Percentiles rank a stretch among this genome's conserved stretches.
Evolutionary conservation across 2,888 invertebrate species (phyloP).

Genomic region (Camptogramma bilineatum): DNA sequence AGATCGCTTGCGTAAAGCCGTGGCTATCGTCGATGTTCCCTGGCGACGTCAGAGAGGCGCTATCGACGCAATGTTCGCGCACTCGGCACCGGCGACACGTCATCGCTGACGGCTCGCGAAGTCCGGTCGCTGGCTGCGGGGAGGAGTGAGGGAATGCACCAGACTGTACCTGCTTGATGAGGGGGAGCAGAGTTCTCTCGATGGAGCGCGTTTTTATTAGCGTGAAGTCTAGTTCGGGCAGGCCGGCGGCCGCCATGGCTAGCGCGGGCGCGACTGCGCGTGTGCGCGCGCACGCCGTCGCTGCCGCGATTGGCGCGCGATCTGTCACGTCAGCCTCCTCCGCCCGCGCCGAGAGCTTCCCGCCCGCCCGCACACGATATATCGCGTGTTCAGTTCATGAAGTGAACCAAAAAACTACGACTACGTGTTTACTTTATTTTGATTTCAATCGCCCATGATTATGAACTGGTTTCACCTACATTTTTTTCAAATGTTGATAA

Average conservation of each 20-base stretch:
- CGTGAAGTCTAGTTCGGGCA: slow-evolving; percentile 85
- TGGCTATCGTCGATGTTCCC: slow-evolving; percentile 62
- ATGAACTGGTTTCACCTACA: slow-evolving; percentile 31
- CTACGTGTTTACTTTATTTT: slow-evolving; percentile 72
- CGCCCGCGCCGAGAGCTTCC: slow-evolving; percentile 40
- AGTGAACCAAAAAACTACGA: slow-evolving; percentile 66
- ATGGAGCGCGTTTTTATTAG: slow-evolving; percentile 97
- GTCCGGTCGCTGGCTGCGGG: slow-evolving; percentile 33
- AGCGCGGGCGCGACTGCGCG: slow-evolving; percentile 81
- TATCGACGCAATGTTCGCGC: slow-evolving; percentile 55
- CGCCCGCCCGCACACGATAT: slow-evolving; percentile 56
- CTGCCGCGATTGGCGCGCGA: slow-evolving; percentile 59
- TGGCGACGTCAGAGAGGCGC: slow-evolving; percentile 68
- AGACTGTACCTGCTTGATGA: slow-evolving; percentile 94
- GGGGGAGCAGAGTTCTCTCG: slow-evolving; percentile 96
- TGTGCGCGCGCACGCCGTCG: slow-evolving; percentile 69
- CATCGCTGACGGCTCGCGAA: slow-evolving; percentile 43
- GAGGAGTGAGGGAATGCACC: slow-evolving; percentile 52
- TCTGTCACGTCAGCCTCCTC: slow-evolving; percentile 63
- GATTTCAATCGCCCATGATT: slow-evolving; percentile 63
- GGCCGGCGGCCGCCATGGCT: slow-evolving; percentile 87
- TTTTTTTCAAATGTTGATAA: slow-evolving; percentile 27
- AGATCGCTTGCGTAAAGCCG: slow-evolving; percentile 70
- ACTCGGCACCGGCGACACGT: slow-evolving; percentile 49
- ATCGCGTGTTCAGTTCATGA: slow-evolving; percentile 63